Conservation (phyloP, 1,140 invertebrate genomes). For the Popillia japonica region DNA sequence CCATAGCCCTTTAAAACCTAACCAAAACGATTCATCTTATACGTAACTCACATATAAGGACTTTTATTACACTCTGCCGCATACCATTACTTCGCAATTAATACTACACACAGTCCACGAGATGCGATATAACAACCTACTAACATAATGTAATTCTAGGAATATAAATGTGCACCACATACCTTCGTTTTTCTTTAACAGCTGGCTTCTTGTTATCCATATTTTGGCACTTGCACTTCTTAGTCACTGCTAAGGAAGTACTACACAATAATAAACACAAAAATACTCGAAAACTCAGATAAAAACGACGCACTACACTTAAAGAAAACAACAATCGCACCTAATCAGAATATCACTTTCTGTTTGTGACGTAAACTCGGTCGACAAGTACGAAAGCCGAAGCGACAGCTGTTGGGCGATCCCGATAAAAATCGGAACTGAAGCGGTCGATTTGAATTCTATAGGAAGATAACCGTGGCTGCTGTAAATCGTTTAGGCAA, state of each 20-base stretch:
- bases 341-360: slow-evolving; percentile 45
- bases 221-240: slow-evolving; percentile 44
- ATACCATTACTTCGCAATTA: neutral
- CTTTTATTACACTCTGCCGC: no score
- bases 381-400: slow-evolving; percentile 38
- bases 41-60: no score
- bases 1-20: no score
- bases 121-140: neutral
- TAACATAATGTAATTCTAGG: neutral
- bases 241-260: slow-evolving; percentile 52
- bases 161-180: slow-evolving; percentile 5
- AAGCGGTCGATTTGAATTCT: slow-evolving; percentile 38
- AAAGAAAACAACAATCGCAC: slow-evolving; percentile 44
- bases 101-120: neutral
- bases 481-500: no score
- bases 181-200: slow-evolving; percentile 49
- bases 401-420: slow-evolving; percentile 41
- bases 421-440: slow-evolving; percentile 19
- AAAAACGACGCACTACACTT: slow-evolving; percentile 40
- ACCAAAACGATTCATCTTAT: no score
- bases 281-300: slow-evolving; percentile 10
- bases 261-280: slow-evolving; percentile 36
- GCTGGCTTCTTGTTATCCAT: slow-evolving; percentile 45
- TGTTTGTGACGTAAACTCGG: slow-evolving; percentile 47
- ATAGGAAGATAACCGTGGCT: neutral